These are phyloP conservation scores for Anguilla pacifica DNA, from an alignment of 2,797 vertebrate genomes.

Conservation along the genomic window DNA sequence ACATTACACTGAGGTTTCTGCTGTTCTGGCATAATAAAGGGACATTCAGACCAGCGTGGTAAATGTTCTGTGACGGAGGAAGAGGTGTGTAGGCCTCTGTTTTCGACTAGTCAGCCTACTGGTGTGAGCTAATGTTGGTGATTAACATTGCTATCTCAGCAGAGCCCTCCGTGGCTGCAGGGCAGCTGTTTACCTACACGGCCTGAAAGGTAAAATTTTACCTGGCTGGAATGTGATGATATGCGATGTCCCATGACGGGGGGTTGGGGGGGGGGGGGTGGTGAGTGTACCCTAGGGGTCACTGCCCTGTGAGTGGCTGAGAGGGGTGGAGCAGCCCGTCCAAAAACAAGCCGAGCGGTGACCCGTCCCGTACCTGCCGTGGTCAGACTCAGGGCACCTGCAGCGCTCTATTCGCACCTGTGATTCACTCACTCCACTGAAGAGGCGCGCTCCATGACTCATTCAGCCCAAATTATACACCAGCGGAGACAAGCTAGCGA, in stretches of 20 bases:
- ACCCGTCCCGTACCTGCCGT: slow-evolving; percentile 37
- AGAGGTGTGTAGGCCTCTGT: not conserved
- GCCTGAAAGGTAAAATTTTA: slow-evolving; percentile 43
- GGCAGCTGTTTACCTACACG: not conserved
- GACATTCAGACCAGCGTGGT: not conserved
- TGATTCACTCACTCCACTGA: not conserved
- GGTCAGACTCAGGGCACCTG: slow-evolving; percentile 22
- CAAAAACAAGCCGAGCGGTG: slow-evolving; percentile 46
- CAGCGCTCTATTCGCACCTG: not conserved
- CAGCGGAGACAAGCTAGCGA: slow-evolving; percentile 33
- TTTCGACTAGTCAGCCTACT: not conserved
- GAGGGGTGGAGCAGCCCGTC: not conserved
- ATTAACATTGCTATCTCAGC: not conserved
- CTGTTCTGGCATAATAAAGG: not conserved
- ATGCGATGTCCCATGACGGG: slow-evolving; percentile 57
- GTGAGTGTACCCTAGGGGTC: slow-evolving; percentile 49
- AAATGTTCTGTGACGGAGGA: not conserved
- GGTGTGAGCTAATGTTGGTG: not conserved
- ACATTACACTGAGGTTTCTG: no score
- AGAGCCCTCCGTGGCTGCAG: not conserved
- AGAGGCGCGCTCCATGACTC: not conserved
- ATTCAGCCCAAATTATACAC: slow-evolving; percentile 20
- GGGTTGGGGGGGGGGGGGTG: slow-evolving; percentile 45
- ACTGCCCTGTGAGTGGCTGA: slow-evolving; percentile 48
- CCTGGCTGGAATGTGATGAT: slow-evolving; percentile 57